Evolutionary conservation across 2,888 invertebrate genomes (phyloP), one percentile per base, ranked within the genome.

Genomic region (Drosophila pseudotalamancana): DNA sequence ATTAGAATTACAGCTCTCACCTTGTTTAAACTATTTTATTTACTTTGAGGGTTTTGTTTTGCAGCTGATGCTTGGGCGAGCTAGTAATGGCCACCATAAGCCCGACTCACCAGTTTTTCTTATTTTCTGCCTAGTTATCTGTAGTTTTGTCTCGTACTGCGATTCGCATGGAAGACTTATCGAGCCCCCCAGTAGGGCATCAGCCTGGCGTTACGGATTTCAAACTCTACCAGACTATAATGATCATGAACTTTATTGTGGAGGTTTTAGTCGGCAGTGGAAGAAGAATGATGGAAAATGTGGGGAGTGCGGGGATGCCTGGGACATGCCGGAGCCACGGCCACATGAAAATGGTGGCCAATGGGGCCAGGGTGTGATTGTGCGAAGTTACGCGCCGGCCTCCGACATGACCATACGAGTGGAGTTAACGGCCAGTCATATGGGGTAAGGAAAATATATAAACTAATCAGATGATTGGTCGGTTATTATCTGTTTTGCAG

Each of bases 191-290:
- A 96, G 96, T 48, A 93, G 97, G 63, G 96, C 96, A 5, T 95
- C 96, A 0, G 97, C 97, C 86, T 97, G 97, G 97, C 93, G 97
- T 72, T 97, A 95, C 91, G 97, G 97, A 59, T 97, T 97, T 91
- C 94, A 95, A 89, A 96, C 97, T 1, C 96, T 96, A 1, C 95
- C 95, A 86, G 96, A 97, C 91, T 97, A 97, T 92, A 97, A 97
- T 90, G 97, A 97, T 91, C 95, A 97, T 89, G 96, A 97, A 88
- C 93, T 95, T 4, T 97, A 95, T 91, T 97, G 97, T 90, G 97
- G 97, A 0, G 97, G 97, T 8, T 96, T 95, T 90, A 93, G 95
- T n/a, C 92, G 96, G 48, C 97, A 97, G 88, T 96, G 96, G 95
- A 93, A 94, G 80, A 94, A 92, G 59, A 97, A 97, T 87, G 94